A percentile compares a stretch with the other conserved stretches of the same genome.
Evolutionary conservation across 2,113 vertebrate species (phyloP).

Genomic region (Poeciliopsis turrubarensis): DNA sequence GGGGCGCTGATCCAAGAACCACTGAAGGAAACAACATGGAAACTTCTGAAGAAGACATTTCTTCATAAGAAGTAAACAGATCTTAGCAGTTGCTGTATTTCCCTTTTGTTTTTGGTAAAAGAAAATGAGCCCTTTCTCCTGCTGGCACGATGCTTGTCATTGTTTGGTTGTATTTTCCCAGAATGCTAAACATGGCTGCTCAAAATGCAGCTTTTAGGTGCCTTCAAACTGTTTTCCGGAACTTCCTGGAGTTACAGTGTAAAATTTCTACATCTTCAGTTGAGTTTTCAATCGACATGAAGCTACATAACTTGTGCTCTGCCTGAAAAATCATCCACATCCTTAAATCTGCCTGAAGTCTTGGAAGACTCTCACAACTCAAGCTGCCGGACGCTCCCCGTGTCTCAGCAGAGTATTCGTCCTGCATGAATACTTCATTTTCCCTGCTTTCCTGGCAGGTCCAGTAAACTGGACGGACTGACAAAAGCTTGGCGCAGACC

Average conservation of each 20-base stretch:
- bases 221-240: background rate
- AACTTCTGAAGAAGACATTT: too few relatives aligned
- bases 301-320: too few relatives aligned
- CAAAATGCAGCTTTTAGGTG: background rate
- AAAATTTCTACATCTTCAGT: background rate
- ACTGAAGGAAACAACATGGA: too few relatives aligned
- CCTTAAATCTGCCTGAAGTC: slow-evolving; percentile 42
- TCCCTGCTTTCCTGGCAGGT: slow-evolving; percentile 70
- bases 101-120: background rate
- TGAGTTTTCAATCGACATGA: background rate
- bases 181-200: too few relatives aligned
- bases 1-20: too few relatives aligned
- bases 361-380: slow-evolving; percentile 52
- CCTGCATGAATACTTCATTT: slow-evolving; percentile 78
- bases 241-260: background rate
- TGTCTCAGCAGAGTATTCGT: slow-evolving; percentile 62
- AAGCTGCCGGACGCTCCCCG: slow-evolving; percentile 53
- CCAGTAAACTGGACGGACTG: slow-evolving; percentile 65
- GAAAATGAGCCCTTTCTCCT: too few relatives aligned
- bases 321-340: slow-evolving; percentile 48
- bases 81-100: background rate
- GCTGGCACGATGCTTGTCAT: too few relatives aligned
- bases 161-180: too few relatives aligned
- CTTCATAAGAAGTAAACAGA: too few relatives aligned
- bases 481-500: slow-evolving; percentile 58